Base-by-base conservation (phyloP, 1,140 invertebrate species). In the Musca vetustissima region DNA sequence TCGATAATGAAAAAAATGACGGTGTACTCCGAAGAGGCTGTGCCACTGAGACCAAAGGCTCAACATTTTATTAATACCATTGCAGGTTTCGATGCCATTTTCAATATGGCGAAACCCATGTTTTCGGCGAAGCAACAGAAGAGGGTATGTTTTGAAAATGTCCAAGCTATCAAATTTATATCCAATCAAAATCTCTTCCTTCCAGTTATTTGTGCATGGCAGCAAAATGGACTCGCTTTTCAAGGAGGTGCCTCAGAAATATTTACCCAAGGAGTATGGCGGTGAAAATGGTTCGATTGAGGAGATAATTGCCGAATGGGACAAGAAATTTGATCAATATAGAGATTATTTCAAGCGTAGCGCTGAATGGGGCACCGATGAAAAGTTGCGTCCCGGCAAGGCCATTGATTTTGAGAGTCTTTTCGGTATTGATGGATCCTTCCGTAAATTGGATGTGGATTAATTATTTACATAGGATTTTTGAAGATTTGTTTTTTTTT, bases 361-460 rank as follows among this genome's bases (percentile, higher is more conserved):
- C 22, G 84, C 82, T 22, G 80, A 86, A 71, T 87, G 84, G 71
- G 83, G 83, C 13, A 83, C 84, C 1, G 82, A 88, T 71, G 88
- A 90, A 71, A 84, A 81, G 14, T 83, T 86, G 64, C 78, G 88
- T 15, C n/a, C 36, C 7, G 69, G 59, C 15, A 64, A 67, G 19
- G 53, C 48, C 11, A 83, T 84, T 50, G 84, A 83, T 19, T 72
- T 82, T 8, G 80, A 84, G 43, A 84, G 84, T 53, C 75, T 87
- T 64, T 88, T 87, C 65, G 87, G 87, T 4, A 70, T 86, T n/a
- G 85, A 88, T 68, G 87, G 87, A 17, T 87, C 87, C n/a, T 88
- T 88, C 72, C 83, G 86, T 49, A 73, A 71, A 69, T 43, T 81
- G 28, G 71, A 73, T 64, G 75, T 81, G 36, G 80, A 81, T 73